Evolutionary conservation across 2,888 invertebrate species (phyloP).

Genomic region (Hemithea aestivaria): DNA sequence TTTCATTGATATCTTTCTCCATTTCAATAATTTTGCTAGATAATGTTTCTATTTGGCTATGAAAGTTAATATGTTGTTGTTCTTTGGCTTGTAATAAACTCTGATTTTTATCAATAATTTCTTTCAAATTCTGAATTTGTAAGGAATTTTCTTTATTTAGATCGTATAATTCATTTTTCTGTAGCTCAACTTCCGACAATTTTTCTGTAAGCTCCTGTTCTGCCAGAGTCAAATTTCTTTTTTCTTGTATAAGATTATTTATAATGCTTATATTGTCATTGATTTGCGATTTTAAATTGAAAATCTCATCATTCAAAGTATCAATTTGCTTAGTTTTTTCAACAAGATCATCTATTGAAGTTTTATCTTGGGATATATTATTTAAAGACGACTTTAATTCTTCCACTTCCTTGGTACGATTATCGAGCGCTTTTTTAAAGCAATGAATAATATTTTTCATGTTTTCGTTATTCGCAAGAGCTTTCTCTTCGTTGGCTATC

Average conservation of each 20-base stretch:
- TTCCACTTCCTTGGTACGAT: conserved; percentile 49
- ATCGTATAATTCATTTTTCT: conserved; percentile 31
- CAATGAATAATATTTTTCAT: conserved; percentile 58
- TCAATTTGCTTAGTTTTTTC: conserved; percentile 39
- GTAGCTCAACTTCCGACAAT: conserved; percentile 29
- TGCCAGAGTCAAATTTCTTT: conserved; percentile 27
- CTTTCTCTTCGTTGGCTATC: conserved; percentile 56
- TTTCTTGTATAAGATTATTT: conserved; percentile 38
- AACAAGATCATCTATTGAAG: conserved; percentile 32
- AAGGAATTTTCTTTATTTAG: conserved; percentile 27
- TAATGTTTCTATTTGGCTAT: conserved; percentile 31
- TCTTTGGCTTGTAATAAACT: conserved; percentile 20
- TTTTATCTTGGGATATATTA: conserved; percentile 18
- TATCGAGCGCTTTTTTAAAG: conserved; percentile 47
- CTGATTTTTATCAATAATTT: conserved; percentile 33
- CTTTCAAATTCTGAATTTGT: conserved; percentile 33
- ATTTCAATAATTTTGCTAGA: conserved; percentile 31
- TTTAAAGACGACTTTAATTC: conserved; percentile 37
- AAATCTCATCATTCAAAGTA: conserved; percentile 32
- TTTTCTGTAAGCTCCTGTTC: conserved; percentile 39
- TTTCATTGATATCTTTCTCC: conserved; percentile 35
- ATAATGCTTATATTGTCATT: conserved; percentile 38
- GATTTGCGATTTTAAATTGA: conserved; percentile 33
- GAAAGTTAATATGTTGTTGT: conserved; percentile 27
- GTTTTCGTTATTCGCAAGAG: conserved; percentile 64